Evolutionary conservation across 2,797 vertebrate species (phyloP), one percentile per base, ranked within the genome.

Genomic region (Limosa lapponica): DNA sequence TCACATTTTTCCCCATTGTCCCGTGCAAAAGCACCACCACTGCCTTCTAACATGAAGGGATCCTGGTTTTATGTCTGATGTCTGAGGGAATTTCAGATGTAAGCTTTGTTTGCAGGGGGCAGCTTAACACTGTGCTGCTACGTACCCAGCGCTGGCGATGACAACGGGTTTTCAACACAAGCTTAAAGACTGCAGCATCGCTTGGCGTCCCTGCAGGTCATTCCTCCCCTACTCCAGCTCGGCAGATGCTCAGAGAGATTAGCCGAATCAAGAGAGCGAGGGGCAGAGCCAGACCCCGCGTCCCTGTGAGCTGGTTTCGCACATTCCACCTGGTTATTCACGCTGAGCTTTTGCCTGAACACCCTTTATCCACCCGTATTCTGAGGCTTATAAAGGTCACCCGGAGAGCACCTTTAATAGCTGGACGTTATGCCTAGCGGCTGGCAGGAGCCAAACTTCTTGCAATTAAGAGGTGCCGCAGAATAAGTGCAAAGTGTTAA

Each of bases 391-490:
- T 34, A 89, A 94, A 94, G 82, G 58, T 52, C 34, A 77, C 67
- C 39, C 12, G 11, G 14, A 1, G 25, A 92, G 80, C 67, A 64
- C 66, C 86, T 80, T 30, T 49, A 81, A 59, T n/a, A 86, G 75
- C 57, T 13, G 28, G 67, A 64, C 8, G 1, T 11, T 69, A 55
- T 0, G 0, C 19, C 22, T 36, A 10, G 1, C 0, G 4, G 41
- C 71, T 80, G 67, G 23, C 86, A 85, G 74, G 30, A 94, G 67
- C 59, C 74, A 74, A 85, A 57, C 6, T 44, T 67, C 86, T 86
- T 71, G 67, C 2, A 16, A 55, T 55, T 48, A 52, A 73, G 55
- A 70, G 44, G 32, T 44, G 62, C 75, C 72, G 80, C 66, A 75
- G 69, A 75, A 16, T 32, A 86, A 96, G 58, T 5, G 18, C 4